Evolutionary conservation across 2,797 vertebrate genomes (phyloP).

Genomic region (Calcarius lapponicus): DNA sequence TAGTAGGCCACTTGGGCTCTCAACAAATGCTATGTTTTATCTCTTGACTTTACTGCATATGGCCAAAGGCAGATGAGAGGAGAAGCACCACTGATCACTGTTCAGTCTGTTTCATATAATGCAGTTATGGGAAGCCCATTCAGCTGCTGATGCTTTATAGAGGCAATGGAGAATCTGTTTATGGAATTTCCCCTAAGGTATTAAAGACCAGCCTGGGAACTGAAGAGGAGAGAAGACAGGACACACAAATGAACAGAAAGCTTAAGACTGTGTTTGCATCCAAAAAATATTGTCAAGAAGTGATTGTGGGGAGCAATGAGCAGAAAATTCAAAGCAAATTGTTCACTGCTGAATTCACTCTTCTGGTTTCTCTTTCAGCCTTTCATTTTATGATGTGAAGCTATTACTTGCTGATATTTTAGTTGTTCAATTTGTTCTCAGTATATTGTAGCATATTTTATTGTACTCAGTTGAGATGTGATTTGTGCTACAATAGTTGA

Average conservation of each 20-base stretch:
- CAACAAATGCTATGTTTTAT: neutral
- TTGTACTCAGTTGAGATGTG: neutral
- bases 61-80: neutral
- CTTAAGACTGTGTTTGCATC: neutral
- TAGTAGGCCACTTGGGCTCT: neutral
- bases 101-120: neutral
- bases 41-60: neutral
- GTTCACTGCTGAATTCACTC: neutral
- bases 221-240: neutral
- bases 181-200: neutral
- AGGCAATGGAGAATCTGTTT: neutral
- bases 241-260: neutral
- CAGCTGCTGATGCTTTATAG: neutral
- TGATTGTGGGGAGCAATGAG: neutral
- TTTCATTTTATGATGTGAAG: neutral
- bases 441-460: neutral
- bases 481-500: neutral
- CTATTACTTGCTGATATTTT: neutral
- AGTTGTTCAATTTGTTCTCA: neutral
- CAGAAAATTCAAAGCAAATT: neutral
- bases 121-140: neutral
- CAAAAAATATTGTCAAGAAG: neutral
- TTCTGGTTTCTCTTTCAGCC: neutral
- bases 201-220: neutral
- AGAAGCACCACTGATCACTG: neutral